phyloP scores from a whole-genome alignment of 2,113 vertebrate species.

The Gallinago media region DNA sequence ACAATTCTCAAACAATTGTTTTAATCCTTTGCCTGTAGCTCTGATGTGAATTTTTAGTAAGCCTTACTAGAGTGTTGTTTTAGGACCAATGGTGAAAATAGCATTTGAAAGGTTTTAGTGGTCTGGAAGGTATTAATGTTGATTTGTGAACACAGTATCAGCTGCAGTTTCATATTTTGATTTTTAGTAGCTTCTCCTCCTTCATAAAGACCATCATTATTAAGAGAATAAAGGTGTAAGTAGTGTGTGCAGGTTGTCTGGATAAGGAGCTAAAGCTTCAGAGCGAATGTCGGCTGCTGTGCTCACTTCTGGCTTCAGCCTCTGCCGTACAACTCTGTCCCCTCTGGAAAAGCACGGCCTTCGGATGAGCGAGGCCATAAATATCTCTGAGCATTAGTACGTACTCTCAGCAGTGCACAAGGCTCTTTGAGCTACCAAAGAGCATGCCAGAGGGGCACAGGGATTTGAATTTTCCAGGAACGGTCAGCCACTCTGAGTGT shows the following conservation, averaged over 20 bases:
- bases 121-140: neutral
- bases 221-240: neutral
- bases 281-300: too few relatives aligned
- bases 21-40: neutral
- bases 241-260: neutral
- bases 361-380: neutral
- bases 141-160: neutral
- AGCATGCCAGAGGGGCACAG: neutral
- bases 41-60: neutral
- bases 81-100: neutral
- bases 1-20: neutral
- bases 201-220: neutral
- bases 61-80: neutral
- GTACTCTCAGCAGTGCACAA: neutral
- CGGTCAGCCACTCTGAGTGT: neutral
- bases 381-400: neutral
- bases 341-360: neutral
- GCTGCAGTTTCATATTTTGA: neutral
- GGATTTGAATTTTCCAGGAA: neutral
- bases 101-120: neutral
- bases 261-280: neutral
- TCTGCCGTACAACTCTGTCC: neutral
- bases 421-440: neutral
- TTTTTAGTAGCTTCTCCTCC: neutral
- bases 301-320: neutral